Evolutionary conservation across 2,113 vertebrate genomes (phyloP).

Genomic region (Lepus europaeus): DNA sequence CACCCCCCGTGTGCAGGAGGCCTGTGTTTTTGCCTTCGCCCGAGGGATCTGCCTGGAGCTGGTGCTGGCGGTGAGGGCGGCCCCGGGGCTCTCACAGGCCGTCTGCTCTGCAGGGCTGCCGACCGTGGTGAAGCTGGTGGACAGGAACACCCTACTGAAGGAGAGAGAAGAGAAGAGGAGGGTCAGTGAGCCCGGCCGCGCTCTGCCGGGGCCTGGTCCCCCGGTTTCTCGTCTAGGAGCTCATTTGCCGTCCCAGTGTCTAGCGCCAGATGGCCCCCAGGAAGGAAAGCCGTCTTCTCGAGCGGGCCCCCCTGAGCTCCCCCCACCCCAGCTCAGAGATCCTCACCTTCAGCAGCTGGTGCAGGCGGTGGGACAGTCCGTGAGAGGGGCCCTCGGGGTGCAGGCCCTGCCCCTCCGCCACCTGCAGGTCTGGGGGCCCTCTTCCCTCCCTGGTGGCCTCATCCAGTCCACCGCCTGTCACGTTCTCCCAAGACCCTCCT

Average conservation of each 20-base stretch:
- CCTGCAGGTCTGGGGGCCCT: neutral
- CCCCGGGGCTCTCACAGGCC: neutral
- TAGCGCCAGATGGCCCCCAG: too few species aligned
- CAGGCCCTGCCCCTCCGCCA: neutral
- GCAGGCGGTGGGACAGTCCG: too few species aligned
- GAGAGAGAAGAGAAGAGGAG: constrained; percentile 96
- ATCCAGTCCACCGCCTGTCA: neutral
- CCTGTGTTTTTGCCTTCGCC: too few species aligned
- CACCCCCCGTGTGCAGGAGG: too few species aligned
- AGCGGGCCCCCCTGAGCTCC: too few species aligned
- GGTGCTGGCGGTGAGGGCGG: too few species aligned
- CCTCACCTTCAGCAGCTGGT: too few species aligned
- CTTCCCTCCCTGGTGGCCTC: neutral
- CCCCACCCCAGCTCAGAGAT: too few species aligned
- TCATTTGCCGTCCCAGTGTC: too few species aligned
- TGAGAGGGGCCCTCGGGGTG: neutral
- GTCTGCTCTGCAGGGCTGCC: constrained; percentile 90
- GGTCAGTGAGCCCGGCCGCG: constrained; percentile 85
- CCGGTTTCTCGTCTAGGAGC: neutral
- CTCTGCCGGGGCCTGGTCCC: neutral
- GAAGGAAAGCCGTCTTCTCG: too few species aligned
- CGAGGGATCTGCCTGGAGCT: too few species aligned
- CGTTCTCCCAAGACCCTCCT: too few species aligned
- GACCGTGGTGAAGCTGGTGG: constrained; percentile 96
- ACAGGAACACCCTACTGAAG: constrained; percentile 93